phyloP scores from a whole-genome alignment of 1,140 invertebrate species.

The Meloidogyne chitwoodi region DNA sequence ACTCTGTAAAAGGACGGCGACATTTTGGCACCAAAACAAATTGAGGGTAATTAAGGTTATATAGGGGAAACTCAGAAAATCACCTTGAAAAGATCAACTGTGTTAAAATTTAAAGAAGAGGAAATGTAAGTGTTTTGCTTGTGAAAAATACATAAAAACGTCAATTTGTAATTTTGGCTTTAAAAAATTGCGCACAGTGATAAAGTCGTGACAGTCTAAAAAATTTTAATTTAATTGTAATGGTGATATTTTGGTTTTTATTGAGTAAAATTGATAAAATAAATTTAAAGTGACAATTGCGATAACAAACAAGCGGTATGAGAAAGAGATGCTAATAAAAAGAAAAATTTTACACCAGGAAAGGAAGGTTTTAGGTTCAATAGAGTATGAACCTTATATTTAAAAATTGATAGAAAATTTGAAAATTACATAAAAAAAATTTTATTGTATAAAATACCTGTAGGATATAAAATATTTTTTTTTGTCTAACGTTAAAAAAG shows the following conservation, averaged over 20 bases:
- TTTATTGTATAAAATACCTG: no score
- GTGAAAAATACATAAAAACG: no score
- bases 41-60: background rate
- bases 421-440: no score
- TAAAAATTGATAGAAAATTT: no score
- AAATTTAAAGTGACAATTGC: background rate
- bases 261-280: background rate
- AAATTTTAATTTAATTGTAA: background rate
- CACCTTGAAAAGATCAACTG: background rate
- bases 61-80: background rate
- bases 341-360: background rate
- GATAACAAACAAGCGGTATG: background rate
- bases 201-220: no score
- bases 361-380: background rate
- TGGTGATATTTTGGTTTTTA: background rate
- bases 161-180: no score
- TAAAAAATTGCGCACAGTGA: no score
- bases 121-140: no score
- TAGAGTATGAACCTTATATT: background rate
- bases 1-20: background rate
- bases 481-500: background rate
- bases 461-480: background rate
- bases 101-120: no score
- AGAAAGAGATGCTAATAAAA: background rate
- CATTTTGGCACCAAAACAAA: background rate